Conservation (phyloP, 1,140 invertebrate species). For the Delia radicum region DNA sequence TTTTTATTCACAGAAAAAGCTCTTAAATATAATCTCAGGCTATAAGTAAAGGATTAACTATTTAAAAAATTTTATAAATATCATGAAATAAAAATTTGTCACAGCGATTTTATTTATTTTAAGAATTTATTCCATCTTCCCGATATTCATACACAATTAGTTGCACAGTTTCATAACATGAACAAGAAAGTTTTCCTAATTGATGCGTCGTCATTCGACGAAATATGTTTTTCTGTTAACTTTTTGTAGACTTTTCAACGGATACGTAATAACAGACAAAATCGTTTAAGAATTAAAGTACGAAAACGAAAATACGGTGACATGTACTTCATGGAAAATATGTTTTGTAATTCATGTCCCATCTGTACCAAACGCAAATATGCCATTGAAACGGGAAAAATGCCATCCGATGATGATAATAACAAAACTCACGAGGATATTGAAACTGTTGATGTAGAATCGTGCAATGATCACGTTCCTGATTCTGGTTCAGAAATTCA, state of each 20-base stretch:
- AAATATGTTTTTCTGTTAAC: not conserved
- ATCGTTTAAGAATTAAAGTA: constrained; percentile 60
- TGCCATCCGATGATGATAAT: constrained; percentile 61
- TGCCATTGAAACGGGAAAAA: constrained; percentile 63
- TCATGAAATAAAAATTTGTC: too few species aligned
- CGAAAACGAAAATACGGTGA: constrained; percentile 69
- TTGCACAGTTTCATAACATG: too few species aligned
- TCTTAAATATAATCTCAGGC: too few species aligned
- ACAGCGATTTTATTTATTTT: too few species aligned
- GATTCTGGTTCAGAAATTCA: constrained; percentile 46
- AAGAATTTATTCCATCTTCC: too few species aligned
- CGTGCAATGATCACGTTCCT: constrained; percentile 54
- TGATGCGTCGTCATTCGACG: too few species aligned
- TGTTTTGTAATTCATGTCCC: constrained; percentile 65
- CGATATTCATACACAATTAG: too few species aligned
- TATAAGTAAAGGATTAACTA: too few species aligned
- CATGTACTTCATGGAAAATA: constrained; percentile 54
- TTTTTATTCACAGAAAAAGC: too few species aligned
- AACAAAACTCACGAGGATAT: constrained; percentile 57
- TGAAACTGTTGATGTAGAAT: constrained; percentile 61
- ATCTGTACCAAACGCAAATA: constrained; percentile 68
- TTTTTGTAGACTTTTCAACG: constrained; percentile 69
- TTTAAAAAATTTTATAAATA: too few species aligned
- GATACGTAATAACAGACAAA: constrained; percentile 78
- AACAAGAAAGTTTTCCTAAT: too few species aligned